Conservation (phyloP, 2,113 vertebrate genomes). For the Felis chaus region DNA sequence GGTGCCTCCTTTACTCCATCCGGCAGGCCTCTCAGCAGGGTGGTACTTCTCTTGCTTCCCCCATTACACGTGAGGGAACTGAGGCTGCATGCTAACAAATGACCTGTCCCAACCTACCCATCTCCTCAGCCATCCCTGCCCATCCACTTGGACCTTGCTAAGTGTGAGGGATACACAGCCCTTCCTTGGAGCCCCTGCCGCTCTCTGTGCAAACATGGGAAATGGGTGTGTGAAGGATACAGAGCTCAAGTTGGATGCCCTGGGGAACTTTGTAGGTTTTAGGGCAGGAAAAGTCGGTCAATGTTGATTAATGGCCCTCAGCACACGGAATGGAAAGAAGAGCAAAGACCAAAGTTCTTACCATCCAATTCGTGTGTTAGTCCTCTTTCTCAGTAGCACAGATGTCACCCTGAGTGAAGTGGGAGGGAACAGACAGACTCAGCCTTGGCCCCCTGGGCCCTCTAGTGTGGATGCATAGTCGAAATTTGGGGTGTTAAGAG, state of each 20-base stretch:
- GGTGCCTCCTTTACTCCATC: not conserved
- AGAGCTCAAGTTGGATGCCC: not conserved
- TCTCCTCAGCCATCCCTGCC: not conserved
- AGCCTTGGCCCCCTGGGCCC: accelerated
- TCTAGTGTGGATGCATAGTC: not conserved
- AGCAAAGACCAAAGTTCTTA: not conserved
- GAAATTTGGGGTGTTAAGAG: not conserved
- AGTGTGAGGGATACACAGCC: not conserved
- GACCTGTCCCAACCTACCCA: not conserved
- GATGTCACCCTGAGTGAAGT: too few species aligned
- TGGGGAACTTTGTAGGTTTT: not conserved
- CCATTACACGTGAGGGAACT: not conserved
- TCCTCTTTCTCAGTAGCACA: not conserved
- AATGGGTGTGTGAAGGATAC: not conserved
- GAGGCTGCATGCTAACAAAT: not conserved
- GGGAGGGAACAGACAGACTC: not conserved
- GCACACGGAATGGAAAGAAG: not conserved
- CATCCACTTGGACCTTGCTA: not conserved
- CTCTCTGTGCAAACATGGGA: not conserved
- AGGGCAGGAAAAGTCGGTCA: not conserved
- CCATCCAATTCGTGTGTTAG: not conserved
- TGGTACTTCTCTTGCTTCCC: not conserved
- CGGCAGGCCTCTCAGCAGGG: accelerated
- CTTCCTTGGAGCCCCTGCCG: not conserved
- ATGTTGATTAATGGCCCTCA: not conserved